Percentiles rank a stretch among this genome's conserved stretches.
These are phyloP conservation scores for Manis pentadactyla DNA, from an alignment of 2,797 vertebrate genomes.

Conservation along the genomic window DNA sequence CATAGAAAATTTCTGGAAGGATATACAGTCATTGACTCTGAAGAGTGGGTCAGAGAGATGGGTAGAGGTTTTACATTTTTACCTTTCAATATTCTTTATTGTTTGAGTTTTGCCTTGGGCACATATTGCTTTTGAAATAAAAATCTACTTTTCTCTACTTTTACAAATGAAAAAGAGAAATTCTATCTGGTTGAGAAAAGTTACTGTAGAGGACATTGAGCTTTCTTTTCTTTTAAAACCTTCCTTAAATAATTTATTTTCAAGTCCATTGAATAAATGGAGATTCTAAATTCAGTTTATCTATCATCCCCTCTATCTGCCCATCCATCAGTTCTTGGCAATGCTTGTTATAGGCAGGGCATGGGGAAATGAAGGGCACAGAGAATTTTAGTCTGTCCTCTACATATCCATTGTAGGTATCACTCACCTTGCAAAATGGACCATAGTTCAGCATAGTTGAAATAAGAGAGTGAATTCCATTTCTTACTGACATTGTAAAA, in stretches of 20 bases:
- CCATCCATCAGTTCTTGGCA: background rate
- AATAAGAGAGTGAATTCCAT: background rate
- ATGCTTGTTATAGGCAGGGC: background rate
- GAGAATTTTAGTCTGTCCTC: background rate
- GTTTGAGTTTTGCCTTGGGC: background rate
- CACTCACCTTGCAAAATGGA: background rate
- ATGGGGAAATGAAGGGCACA: background rate
- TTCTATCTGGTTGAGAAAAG: background rate
- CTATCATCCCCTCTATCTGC: background rate
- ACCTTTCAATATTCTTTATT: background rate
- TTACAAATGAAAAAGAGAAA: conserved; percentile 1
- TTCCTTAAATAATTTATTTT: background rate
- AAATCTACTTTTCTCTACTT: background rate
- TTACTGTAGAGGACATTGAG: background rate
- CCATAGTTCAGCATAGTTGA: background rate
- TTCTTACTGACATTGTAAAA: conserved; percentile 20
- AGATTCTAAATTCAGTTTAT: background rate
- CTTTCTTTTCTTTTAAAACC: background rate
- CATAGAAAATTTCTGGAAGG: background rate
- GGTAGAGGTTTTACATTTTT: background rate
- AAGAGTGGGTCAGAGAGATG: background rate
- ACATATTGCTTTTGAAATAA: background rate
- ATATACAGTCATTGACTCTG: background rate
- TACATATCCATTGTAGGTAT: background rate
- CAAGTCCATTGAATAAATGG: background rate